A percentile compares a stretch with the other conserved stretches of the same genome.
phyloP scores from a whole-genome alignment of 2,113 vertebrate genomes.

The Cebidichthys violaceus region DNA sequence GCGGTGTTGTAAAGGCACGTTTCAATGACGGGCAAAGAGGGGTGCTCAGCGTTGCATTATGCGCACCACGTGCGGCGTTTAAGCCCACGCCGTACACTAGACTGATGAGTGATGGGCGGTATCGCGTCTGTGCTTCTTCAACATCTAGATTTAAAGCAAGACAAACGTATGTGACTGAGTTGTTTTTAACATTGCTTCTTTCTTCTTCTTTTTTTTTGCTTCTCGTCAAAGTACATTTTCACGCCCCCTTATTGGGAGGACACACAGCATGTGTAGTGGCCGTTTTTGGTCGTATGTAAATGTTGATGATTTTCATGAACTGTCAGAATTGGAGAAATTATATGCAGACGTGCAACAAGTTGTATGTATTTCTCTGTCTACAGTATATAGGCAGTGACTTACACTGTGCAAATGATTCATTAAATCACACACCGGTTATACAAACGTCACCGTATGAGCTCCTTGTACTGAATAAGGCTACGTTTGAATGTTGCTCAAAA shows the following conservation, averaged over 20 bases:
- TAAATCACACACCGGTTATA: neutral
- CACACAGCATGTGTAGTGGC: neutral
- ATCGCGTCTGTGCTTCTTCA: neutral
- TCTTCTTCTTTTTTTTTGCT: too few relatives aligned
- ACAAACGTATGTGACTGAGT: too few relatives aligned
- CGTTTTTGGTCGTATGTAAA: neutral
- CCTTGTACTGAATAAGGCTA: neutral
- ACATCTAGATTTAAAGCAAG: neutral
- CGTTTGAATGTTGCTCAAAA: neutral
- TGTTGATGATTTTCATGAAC: neutral
- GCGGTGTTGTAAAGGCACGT: constrained; percentile 10
- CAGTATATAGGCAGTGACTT: neutral
- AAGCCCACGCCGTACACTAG: neutral
- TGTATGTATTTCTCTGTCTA: neutral
- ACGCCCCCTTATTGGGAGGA: neutral
- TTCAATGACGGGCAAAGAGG: constrained; percentile 18
- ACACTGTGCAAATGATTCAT: neutral
- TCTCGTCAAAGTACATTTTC: neutral
- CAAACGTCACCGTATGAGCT: neutral
- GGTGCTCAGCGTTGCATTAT: neutral
- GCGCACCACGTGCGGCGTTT: constrained; percentile 48
- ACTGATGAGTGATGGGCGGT: neutral
- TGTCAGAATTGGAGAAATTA: neutral
- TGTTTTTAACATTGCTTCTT: too few relatives aligned
- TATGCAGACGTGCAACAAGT: neutral